These are phyloP conservation scores for Dysidea cf. avara DNA, from an alignment of 37 sponge, comb jelly and placozoan species.

Conservation along the genomic window DNA sequence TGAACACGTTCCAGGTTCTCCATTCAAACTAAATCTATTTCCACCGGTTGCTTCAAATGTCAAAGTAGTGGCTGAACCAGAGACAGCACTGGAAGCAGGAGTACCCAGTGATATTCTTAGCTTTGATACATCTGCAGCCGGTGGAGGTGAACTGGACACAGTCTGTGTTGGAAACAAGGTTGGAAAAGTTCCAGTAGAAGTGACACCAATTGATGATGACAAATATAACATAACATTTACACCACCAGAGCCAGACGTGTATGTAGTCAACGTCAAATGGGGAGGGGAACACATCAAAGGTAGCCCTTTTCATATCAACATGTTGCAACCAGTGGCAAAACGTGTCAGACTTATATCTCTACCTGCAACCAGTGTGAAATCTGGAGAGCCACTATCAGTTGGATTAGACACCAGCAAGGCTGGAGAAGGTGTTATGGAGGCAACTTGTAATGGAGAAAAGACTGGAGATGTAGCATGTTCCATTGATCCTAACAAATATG, in stretches of 20 bases:
- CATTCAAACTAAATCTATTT: too few relatives aligned
- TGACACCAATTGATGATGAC: constrained; percentile 17
- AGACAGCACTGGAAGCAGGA: constrained; percentile 48
- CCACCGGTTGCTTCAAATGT: too few relatives aligned
- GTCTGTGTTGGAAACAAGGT: constrained; percentile 24
- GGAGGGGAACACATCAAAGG: constrained; percentile 19
- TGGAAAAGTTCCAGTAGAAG: constrained; percentile 55
- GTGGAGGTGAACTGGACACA: constrained; percentile 45
- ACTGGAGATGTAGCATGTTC: constrained; percentile 4
- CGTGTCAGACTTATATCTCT: background rate
- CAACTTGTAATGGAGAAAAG: constrained; percentile 16
- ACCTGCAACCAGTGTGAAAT: constrained; percentile 7
- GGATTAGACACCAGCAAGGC: constrained; percentile 35
- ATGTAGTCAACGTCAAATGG: constrained; percentile 35
- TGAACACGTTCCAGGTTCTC: too few relatives aligned
- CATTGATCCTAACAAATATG: background rate
- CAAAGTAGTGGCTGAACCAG: too few relatives aligned
- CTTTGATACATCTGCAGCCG: constrained; percentile 36
- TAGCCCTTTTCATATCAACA: constrained; percentile 50
- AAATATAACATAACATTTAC: constrained; percentile 47
- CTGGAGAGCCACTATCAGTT: constrained; percentile 3
- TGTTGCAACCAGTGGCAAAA: too few relatives aligned
- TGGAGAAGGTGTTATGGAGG: constrained; percentile 46
- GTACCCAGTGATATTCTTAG: constrained; percentile 39
- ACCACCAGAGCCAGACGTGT: constrained; percentile 49